phyloP scores from a whole-genome alignment of 1,140 invertebrate genomes.

The Acromyrmex echinatior region DNA sequence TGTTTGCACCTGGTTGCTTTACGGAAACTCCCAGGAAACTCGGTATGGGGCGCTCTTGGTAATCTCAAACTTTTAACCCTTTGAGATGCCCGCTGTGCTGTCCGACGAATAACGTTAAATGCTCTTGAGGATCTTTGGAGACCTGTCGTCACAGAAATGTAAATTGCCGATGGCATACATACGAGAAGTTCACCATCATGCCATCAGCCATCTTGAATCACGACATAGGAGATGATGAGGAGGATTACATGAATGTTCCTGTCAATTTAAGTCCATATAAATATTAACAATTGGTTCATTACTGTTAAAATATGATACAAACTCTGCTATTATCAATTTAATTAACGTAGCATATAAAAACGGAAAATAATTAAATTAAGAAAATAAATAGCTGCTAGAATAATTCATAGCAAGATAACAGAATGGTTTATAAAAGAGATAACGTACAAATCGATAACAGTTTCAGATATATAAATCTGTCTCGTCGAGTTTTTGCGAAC shows the following conservation, averaged over 20 bases:
- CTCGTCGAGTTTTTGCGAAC: not conserved
- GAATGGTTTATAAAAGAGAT: not conserved
- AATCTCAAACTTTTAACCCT: slow-evolving; percentile 64
- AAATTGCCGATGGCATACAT: slow-evolving; percentile 36
- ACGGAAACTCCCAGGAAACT: slow-evolving; percentile 62
- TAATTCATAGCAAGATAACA: not conserved
- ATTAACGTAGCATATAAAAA: not conserved
- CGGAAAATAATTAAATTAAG: slow-evolving; percentile 24
- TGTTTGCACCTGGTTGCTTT: slow-evolving; percentile 59
- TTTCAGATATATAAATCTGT: not conserved
- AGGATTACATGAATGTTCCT: not conserved
- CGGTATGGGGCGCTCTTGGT: slow-evolving; percentile 24
- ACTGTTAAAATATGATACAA: not conserved
- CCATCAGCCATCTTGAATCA: slow-evolving; percentile 2
- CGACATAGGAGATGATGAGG: not conserved
- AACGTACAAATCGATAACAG: not conserved
- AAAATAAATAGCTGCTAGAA: not conserved
- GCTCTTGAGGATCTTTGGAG: slow-evolving; percentile 24
- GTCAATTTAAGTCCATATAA: slow-evolving; percentile 12
- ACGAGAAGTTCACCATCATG: not conserved
- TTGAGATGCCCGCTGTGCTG: slow-evolving; percentile 52
- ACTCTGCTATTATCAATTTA: not conserved
- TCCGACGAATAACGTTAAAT: slow-evolving; percentile 55
- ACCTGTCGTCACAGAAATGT: slow-evolving; percentile 9
- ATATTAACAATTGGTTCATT: not conserved